These are phyloP conservation scores for Labrus mixtus DNA, from an alignment of 2,113 vertebrate species.

Conservation along the genomic window DNA sequence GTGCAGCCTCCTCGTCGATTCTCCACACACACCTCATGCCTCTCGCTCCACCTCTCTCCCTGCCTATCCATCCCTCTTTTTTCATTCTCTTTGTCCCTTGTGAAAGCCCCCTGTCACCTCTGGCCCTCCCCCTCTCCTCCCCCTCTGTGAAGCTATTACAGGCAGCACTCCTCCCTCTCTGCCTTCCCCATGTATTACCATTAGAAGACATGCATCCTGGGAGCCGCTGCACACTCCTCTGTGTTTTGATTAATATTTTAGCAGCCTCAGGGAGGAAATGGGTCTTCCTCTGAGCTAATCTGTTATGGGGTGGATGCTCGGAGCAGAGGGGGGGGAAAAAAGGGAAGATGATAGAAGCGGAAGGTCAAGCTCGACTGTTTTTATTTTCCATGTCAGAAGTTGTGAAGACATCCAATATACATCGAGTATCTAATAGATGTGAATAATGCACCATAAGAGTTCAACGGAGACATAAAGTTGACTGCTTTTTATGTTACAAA, in stretches of 20 bases:
- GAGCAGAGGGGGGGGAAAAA: constrained; percentile 62
- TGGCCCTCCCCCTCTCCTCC: constrained; percentile 83
- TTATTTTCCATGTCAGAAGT: constrained; percentile 76
- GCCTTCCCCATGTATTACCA: constrained; percentile 89
- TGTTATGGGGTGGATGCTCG: constrained; percentile 89
- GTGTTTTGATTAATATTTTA: constrained; percentile 99
- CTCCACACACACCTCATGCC: constrained; percentile 62
- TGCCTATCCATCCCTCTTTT: constrained; percentile 56
- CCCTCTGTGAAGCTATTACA: constrained; percentile 87
- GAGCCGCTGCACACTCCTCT: constrained; percentile 92
- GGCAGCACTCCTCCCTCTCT: constrained; percentile 89
- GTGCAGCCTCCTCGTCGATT: constrained; percentile 54
- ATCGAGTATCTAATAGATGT: constrained; percentile 40
- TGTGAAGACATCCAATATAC: constrained; percentile 59
- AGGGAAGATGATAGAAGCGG: constrained; percentile 78
- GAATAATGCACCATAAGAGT: constrained; percentile 31
- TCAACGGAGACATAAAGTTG: constrained; percentile 19
- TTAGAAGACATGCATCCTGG: constrained; percentile 95
- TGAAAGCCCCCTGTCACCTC: constrained; percentile 82
- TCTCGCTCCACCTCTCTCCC: constrained; percentile 51
- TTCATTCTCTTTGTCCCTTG: constrained; percentile 76
- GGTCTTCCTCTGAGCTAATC: constrained; percentile 94
- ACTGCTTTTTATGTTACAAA: not conserved
- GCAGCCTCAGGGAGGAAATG: constrained; percentile 94
- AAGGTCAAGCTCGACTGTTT: constrained; percentile 76